Percentiles rank a stretch among this genome's conserved stretches.
These are phyloP conservation scores for Chascanopsetta lugubris DNA, from an alignment of 2,113 vertebrate genomes.

Conservation along the genomic window DNA sequence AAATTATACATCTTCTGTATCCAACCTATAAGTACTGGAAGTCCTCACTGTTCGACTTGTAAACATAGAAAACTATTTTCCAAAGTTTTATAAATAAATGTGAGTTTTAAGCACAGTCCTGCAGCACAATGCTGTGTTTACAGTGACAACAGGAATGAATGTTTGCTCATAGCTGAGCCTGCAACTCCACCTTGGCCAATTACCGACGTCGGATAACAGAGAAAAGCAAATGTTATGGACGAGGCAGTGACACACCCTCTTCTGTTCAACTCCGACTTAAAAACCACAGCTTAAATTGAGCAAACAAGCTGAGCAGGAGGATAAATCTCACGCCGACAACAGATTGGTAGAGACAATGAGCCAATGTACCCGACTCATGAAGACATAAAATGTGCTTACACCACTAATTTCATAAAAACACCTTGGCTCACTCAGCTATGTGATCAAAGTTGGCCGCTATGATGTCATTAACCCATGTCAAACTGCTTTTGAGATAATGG, in stretches of 20 bases:
- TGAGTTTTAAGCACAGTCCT: conserved; percentile 3
- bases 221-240: conserved; percentile 59
- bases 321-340: conserved; percentile 19
- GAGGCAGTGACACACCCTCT: conserved; percentile 58
- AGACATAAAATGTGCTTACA: neutral
- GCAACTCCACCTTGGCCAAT: conserved; percentile 65
- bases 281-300: conserved; percentile 28
- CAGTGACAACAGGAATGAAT: conserved; percentile 43
- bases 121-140: conserved; percentile 22
- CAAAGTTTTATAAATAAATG: conserved; percentile 1
- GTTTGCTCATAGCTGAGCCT: conserved; percentile 58
- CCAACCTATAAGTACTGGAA: neutral
- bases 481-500: neutral
- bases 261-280: conserved; percentile 20
- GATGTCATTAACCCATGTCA: neutral
- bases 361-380: neutral
- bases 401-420: neutral
- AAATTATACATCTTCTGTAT: neutral
- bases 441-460: neutral
- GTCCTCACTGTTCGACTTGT: neutral
- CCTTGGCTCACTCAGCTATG: neutral
- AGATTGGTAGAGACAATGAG: neutral
- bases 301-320: conserved; percentile 48
- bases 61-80: neutral
- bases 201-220: conserved; percentile 55